A percentile compares a stretch with the other conserved stretches of the same genome.
phyloP scores from a whole-genome alignment of 2,797 vertebrate species.

The Onychomys arenicola region DNA sequence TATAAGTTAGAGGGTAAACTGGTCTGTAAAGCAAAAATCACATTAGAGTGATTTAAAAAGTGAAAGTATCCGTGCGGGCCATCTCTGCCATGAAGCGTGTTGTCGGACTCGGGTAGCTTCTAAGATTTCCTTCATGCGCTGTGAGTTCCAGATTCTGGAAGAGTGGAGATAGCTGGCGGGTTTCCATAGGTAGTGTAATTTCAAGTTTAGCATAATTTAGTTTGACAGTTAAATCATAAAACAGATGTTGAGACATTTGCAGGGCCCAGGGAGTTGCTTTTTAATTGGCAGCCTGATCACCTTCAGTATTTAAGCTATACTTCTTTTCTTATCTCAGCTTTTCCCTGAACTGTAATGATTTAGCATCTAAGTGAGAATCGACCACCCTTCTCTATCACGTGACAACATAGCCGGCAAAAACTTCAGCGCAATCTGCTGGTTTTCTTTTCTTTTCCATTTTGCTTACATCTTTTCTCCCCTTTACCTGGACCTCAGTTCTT shows the following conservation, averaged over 20 bases:
- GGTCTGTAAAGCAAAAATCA: background rate
- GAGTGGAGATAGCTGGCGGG: constrained; percentile 15
- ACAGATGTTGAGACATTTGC: constrained; percentile 75
- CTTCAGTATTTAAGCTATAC: constrained; percentile 56
- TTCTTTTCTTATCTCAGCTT: constrained; percentile 57
- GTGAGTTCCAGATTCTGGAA: constrained; percentile 42
- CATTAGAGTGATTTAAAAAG: constrained; percentile 7
- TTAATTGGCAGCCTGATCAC: constrained; percentile 67
- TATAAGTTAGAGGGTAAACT: background rate
- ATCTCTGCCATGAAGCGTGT: background rate
- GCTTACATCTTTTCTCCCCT: background rate
- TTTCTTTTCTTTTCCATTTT: constrained; percentile 38
- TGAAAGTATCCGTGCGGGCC: background rate
- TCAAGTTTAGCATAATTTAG: constrained; percentile 70
- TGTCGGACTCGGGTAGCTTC: background rate
- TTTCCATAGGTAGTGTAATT: constrained; percentile 16
- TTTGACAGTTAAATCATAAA: constrained; percentile 76
- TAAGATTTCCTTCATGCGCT: constrained; percentile 29
- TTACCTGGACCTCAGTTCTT: constrained; percentile 15
- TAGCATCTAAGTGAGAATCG: constrained; percentile 59
- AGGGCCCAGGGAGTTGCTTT: constrained; percentile 63
- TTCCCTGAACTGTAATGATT: constrained; percentile 60
- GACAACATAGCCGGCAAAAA: constrained; percentile 33
- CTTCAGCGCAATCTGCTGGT: background rate
- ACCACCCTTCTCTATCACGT: background rate